Evolutionary conservation across 2,797 vertebrate genomes (phyloP).

Genomic region (Crocodylus rhombifer): DNA sequence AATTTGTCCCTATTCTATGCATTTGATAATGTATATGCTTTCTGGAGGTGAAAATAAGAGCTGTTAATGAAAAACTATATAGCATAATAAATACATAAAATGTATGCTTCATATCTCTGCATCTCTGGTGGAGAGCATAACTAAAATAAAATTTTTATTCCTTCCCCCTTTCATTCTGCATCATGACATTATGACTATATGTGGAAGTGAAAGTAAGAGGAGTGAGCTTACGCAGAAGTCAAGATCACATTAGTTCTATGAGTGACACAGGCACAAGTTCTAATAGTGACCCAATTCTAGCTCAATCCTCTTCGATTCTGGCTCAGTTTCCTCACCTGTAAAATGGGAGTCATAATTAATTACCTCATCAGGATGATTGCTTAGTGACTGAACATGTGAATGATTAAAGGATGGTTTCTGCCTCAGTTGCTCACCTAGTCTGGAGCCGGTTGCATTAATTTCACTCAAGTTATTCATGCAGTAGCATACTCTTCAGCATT

Average conservation of each 20-base stretch:
- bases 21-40: accelerated
- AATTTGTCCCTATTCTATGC: not conserved
- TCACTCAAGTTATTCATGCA: not conserved
- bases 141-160: accelerated
- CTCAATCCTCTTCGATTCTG: not conserved
- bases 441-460: not conserved
- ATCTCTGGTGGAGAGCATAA: too few relatives aligned
- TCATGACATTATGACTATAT: accelerated
- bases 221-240: not conserved
- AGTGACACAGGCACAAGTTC: not conserved
- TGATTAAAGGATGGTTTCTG: too few relatives aligned
- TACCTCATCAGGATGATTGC: too few relatives aligned
- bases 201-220: accelerated
- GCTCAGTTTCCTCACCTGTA: not conserved
- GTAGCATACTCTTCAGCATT: not conserved
- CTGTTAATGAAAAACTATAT: not conserved
- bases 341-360: not conserved
- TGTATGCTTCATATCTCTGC: not conserved
- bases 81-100: not conserved
- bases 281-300: accelerated
- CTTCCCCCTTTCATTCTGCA: not conserved
- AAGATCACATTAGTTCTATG: not conserved
- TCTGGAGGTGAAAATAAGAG: not conserved
- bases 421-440: too few relatives aligned
- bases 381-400: too few relatives aligned